phyloP scores from a whole-genome alignment of 1,140 invertebrate genomes.

The Drosophila suzukii region DNA sequence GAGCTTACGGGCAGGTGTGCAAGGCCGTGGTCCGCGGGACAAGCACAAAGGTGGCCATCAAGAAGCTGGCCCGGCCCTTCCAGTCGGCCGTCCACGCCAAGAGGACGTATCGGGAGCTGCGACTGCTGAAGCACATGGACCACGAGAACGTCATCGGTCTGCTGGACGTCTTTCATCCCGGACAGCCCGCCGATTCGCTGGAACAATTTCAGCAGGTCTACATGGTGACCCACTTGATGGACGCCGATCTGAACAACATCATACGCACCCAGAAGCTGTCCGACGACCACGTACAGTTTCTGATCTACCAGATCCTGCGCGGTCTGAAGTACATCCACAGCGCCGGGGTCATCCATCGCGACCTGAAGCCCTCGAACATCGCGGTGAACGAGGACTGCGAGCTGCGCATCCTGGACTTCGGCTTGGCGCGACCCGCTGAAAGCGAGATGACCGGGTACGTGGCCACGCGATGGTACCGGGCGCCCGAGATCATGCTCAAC shows the following conservation, averaged over 20 bases:
- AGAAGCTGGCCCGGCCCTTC: slow-evolving; percentile 98
- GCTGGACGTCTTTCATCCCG: slow-evolving; percentile 96
- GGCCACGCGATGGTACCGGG: slow-evolving; percentile 97
- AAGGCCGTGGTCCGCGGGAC: slow-evolving; percentile 91
- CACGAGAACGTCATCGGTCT: slow-evolving; percentile 99
- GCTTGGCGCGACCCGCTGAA: slow-evolving; percentile 97
- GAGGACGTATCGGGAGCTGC: slow-evolving; percentile 97
- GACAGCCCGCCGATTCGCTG: slow-evolving; percentile 86
- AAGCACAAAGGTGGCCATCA: slow-evolving; percentile 97
- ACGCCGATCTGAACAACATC: slow-evolving; percentile 99
- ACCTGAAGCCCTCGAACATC: slow-evolving; percentile 99
- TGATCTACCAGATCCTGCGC: slow-evolving; percentile 99
- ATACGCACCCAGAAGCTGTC: slow-evolving; percentile 98
- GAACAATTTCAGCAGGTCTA: slow-evolving; percentile 97
- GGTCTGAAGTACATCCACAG: slow-evolving; percentile 99
- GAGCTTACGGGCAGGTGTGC: slow-evolving; percentile 94
- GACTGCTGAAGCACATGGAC: slow-evolving; percentile 99
- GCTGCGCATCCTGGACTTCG: slow-evolving; percentile 99
- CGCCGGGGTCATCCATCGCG: slow-evolving; percentile 99
- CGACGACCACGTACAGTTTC: slow-evolving; percentile 99
- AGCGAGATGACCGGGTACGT: slow-evolving; percentile 99
- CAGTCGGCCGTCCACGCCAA: slow-evolving; percentile 99
- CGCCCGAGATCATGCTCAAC: slow-evolving; percentile 99
- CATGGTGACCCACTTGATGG: slow-evolving; percentile 99
- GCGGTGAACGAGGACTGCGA: slow-evolving; percentile 99